Conservation (phyloP, 2,888 invertebrate species). For the Sphinx pinastri region DNA sequence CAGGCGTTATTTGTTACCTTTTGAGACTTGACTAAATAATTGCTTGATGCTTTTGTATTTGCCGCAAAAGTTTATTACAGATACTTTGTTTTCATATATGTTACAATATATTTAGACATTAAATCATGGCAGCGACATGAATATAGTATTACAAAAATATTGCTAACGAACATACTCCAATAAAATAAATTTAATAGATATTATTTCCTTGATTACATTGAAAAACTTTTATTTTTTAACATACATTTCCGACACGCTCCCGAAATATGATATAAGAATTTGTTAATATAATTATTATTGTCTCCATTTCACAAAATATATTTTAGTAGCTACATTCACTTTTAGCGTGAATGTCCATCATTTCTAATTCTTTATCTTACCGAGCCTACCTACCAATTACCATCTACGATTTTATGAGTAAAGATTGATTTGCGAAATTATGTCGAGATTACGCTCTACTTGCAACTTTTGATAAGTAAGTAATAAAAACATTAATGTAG, state of each 20-base stretch:
- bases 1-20: too few species aligned
- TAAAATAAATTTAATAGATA: too few species aligned
- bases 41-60: too few species aligned
- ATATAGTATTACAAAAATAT: too few species aligned
- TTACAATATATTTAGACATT: too few species aligned
- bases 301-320: slow-evolving; percentile 12
- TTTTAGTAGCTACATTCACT: slow-evolving; percentile 30
- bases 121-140: too few species aligned
- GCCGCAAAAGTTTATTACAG: too few species aligned
- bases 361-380: slow-evolving; percentile 38
- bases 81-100: too few species aligned
- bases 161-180: too few species aligned
- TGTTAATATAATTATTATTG: not conserved
- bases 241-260: not conserved
- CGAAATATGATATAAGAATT: not conserved
- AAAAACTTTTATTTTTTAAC: not conserved
- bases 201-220: not conserved
- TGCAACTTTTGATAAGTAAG: slow-evolving; percentile 37
- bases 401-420: slow-evolving; percentile 33
- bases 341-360: slow-evolving; percentile 43
- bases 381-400: not conserved
- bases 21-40: too few species aligned
- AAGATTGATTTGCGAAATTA: slow-evolving; percentile 42
- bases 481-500: slow-evolving; percentile 28
- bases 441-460: slow-evolving; percentile 47